A percentile compares a stretch with the other conserved stretches of the same genome.
Evolutionary conservation across 1,140 invertebrate species (phyloP).

Genomic region (Neodiprion pinetum): DNA sequence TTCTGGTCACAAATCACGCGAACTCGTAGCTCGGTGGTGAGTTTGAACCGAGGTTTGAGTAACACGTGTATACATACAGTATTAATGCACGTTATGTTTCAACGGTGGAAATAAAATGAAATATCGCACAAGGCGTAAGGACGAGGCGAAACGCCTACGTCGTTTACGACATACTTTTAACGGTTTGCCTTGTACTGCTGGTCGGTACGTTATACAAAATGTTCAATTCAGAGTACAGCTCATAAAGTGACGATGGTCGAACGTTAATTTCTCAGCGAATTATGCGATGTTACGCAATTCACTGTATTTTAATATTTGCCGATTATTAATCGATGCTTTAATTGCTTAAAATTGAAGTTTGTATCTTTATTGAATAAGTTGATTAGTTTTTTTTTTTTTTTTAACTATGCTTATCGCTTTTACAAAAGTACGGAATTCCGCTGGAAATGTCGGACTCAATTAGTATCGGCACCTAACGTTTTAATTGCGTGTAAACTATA

Average conservation of each 20-base stretch:
- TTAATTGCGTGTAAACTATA: not conserved
- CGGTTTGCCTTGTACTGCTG: not conserved
- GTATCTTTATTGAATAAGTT: too few species aligned
- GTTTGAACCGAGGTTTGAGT: not conserved
- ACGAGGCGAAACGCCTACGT: constrained; percentile 3
- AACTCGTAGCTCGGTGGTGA: constrained; percentile 25
- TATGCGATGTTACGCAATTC: too few species aligned
- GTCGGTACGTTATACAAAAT: not conserved
- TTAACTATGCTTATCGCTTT: not conserved
- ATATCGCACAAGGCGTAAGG: not conserved
- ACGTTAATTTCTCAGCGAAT: too few species aligned
- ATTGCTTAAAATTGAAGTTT: too few species aligned
- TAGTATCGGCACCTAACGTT: not conserved
- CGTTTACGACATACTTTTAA: constrained; percentile 4
- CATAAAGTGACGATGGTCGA: not conserved
- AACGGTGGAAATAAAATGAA: not conserved
- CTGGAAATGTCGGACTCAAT: not conserved
- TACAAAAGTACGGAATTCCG: not conserved
- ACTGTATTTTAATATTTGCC: too few species aligned
- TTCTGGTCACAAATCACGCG: constrained; percentile 40
- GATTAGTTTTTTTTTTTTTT: too few species aligned
- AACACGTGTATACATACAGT: not conserved
- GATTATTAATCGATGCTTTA: too few species aligned
- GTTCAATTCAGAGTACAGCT: not conserved
- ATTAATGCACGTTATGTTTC: not conserved